Percentiles rank a stretch among this genome's conserved stretches.
phyloP scores from a whole-genome alignment of 2,113 vertebrate genomes.

The Caretta caretta region DNA sequence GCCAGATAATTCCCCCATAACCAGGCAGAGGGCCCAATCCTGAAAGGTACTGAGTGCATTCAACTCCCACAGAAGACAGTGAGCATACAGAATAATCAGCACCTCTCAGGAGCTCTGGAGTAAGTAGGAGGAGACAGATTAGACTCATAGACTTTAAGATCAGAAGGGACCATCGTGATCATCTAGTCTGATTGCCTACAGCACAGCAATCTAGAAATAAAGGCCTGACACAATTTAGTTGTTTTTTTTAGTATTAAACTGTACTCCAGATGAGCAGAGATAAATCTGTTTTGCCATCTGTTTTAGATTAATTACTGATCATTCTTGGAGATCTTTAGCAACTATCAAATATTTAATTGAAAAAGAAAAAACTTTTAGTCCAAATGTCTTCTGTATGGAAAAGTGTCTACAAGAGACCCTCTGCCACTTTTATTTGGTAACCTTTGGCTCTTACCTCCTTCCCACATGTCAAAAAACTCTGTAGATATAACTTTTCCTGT shows the following conservation, averaged over 20 bases:
- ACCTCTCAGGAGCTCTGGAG: neutral
- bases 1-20: neutral
- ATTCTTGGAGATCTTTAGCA: neutral
- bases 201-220: neutral
- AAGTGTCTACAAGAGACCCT: neutral
- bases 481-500: slow-evolving; percentile 56
- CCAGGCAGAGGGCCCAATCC: neutral
- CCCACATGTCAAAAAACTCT: slow-evolving; percentile 77
- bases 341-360: neutral
- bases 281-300: neutral
- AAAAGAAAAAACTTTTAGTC: neutral
- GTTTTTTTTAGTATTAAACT: neutral
- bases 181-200: neutral
- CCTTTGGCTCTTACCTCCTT: slow-evolving; percentile 66
- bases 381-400: neutral
- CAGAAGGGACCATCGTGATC: neutral
- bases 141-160: neutral
- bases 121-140: neutral
- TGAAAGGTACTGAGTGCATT: neutral
- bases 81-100: neutral
- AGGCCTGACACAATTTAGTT: no score
- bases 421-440: accelerated
- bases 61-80: neutral
- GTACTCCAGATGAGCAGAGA: neutral
- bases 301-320: neutral